Evolutionary conservation across 2,797 vertebrate species (phyloP).

Genomic region (Sebastes trivittatus): DNA sequence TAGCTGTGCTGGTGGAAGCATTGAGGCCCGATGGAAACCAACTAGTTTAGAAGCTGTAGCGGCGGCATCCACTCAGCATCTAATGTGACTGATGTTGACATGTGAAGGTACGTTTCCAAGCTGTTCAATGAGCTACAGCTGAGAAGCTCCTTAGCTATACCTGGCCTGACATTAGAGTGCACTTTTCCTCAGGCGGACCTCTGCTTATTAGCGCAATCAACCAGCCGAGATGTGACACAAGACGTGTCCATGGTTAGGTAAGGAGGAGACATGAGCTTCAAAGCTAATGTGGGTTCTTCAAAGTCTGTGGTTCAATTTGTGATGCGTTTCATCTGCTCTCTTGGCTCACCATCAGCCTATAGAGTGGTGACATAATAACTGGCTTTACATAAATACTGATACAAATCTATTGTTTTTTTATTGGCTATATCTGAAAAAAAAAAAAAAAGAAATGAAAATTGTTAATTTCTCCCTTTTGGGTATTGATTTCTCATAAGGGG

Average conservation of each 20-base stretch:
- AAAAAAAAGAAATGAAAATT: no score
- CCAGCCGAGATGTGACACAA: not conserved
- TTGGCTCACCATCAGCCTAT: not conserved
- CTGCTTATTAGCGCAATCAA: not conserved
- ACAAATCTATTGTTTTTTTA: not conserved
- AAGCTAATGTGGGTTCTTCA: not conserved
- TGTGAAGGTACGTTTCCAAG: not conserved
- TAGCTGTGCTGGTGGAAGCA: not conserved
- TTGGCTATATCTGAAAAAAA: not conserved
- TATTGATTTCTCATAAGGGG: not conserved
- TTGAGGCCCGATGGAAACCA: not conserved
- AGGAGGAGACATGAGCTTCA: not conserved
- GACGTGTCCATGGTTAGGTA: not conserved
- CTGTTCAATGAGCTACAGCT: not conserved
- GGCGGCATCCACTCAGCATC: not conserved
- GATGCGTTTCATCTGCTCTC: not conserved
- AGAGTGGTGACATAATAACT: not conserved
- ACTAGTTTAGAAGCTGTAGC: accelerated
- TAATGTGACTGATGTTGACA: not conserved
- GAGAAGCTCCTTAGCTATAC: not conserved
- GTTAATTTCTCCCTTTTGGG: not conserved
- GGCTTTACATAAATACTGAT: not conserved
- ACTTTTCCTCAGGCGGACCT: not conserved
- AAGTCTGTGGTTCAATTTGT: not conserved
- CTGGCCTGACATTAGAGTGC: not conserved